These are phyloP conservation scores for Tryphoninae sp. DNA, from an alignment of 2,888 invertebrate genomes.

Conservation along the genomic window DNA sequence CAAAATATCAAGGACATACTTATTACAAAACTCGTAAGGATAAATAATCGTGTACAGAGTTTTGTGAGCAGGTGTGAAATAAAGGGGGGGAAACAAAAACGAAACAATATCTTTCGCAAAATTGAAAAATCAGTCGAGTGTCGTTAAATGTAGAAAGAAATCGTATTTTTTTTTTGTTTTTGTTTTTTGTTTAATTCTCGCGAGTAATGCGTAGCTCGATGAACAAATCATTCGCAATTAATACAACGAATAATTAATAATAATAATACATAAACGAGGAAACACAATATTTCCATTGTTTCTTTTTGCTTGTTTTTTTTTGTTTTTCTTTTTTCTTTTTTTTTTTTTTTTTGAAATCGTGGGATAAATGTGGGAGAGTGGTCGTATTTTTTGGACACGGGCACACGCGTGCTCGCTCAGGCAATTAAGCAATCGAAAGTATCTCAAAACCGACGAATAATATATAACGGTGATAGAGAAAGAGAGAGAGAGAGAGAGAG, in stretches of 20 bases:
- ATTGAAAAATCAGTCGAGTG: slow-evolving; percentile 24
- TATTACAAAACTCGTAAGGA: slow-evolving; percentile 23
- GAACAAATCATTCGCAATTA: not conserved
- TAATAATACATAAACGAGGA: not conserved
- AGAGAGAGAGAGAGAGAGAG: slow-evolving; percentile 59
- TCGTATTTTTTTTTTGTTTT: not conserved
- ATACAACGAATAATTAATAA: slow-evolving; percentile 24
- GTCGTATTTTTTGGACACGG: slow-evolving; percentile 32
- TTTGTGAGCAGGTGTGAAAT: not conserved
- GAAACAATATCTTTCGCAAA: not conserved
- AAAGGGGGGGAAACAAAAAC: not conserved
- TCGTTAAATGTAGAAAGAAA: slow-evolving; percentile 13
- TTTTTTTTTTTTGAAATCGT: slow-evolving; percentile 2
- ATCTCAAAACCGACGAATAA: slow-evolving; percentile 34
- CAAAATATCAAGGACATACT: slow-evolving; percentile 12
- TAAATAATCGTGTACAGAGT: slow-evolving; percentile 34
- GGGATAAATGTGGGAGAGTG: slow-evolving; percentile 43
- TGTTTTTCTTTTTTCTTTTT: slow-evolving; percentile 5
- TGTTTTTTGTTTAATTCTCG: not conserved
- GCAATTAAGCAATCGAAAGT: slow-evolving; percentile 45
- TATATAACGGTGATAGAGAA: slow-evolving; percentile 32
- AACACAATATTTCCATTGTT: not conserved
- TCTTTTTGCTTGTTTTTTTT: not conserved
- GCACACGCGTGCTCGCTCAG: slow-evolving; percentile 39
- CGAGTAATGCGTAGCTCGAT: not conserved